Conservation (phyloP, 2,797 vertebrate genomes). For the Phalanger gymnotis region DNA sequence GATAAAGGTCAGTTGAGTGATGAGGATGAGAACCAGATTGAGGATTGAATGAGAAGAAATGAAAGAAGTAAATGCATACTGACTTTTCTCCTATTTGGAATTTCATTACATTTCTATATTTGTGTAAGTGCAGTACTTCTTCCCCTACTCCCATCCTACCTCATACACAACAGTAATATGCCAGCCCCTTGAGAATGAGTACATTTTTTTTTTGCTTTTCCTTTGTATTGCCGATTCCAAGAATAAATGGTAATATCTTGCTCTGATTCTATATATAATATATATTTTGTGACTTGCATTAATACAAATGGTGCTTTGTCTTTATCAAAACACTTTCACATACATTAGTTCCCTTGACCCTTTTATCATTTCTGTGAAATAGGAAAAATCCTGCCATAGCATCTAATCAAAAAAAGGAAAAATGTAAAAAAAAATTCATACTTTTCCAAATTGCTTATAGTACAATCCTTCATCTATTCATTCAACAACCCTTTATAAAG, state of each 20-base stretch:
- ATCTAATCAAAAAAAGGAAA: background rate
- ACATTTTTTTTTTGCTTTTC: background rate
- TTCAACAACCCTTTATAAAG: background rate
- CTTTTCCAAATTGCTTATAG: background rate
- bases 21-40: background rate
- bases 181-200: background rate
- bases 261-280: background rate
- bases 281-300: background rate
- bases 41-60: background rate
- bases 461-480: background rate
- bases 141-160: too few relatives aligned
- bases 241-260: background rate
- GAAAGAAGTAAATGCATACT: background rate
- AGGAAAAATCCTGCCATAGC: background rate
- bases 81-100: background rate
- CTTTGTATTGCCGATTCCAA: background rate
- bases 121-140: background rate
- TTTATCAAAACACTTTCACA: background rate
- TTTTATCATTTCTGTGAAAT: background rate
- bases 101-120: background rate
- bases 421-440: background rate
- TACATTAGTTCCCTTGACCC: background rate
- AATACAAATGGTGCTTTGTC: background rate
- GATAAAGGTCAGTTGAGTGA: background rate
- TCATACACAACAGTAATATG: background rate